Conservation (phyloP, 2,797 vertebrate genomes). For the Microtus agrestis region DNA sequence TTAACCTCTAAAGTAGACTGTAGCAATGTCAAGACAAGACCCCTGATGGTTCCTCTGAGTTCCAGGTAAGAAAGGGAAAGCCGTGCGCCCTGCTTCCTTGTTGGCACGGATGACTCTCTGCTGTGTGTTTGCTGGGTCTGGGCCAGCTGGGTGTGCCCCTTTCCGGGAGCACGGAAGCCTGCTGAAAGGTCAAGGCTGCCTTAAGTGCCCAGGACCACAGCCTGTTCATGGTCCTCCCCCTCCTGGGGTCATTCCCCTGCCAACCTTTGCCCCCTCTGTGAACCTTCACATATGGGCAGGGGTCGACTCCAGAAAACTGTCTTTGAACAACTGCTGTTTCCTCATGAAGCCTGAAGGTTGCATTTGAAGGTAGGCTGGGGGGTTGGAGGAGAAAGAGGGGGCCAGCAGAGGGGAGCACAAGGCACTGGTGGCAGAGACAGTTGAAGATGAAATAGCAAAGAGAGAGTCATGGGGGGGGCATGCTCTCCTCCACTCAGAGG, state of each 20-base stretch:
- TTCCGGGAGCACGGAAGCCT: rapidly evolving
- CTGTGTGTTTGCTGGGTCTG: too few relatives aligned
- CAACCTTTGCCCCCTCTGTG: neutral
- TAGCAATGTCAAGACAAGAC: neutral
- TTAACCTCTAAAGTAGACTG: neutral
- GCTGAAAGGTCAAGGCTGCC: neutral
- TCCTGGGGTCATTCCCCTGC: too few relatives aligned
- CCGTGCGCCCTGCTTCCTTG: neutral
- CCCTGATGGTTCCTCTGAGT: neutral
- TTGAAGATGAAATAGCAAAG: too few relatives aligned
- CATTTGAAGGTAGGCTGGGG: neutral
- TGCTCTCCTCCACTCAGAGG: neutral
- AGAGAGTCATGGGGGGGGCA: too few relatives aligned
- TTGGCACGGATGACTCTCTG: neutral
- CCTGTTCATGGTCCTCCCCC: neutral
- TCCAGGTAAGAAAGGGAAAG: neutral
- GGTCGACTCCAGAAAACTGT: too few relatives aligned
- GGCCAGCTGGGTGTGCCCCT: neutral
- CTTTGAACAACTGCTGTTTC: neutral
- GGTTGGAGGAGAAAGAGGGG: neutral
- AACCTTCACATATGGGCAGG: neutral
- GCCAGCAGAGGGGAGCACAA: rapidly evolving
- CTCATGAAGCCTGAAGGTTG: neutral
- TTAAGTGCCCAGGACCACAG: neutral
- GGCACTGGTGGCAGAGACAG: neutral